Evolutionary conservation across 1,140 invertebrate species (phyloP), one percentile per base, ranked within the genome.

Genomic region (Drosophila kurseongensis): DNA sequence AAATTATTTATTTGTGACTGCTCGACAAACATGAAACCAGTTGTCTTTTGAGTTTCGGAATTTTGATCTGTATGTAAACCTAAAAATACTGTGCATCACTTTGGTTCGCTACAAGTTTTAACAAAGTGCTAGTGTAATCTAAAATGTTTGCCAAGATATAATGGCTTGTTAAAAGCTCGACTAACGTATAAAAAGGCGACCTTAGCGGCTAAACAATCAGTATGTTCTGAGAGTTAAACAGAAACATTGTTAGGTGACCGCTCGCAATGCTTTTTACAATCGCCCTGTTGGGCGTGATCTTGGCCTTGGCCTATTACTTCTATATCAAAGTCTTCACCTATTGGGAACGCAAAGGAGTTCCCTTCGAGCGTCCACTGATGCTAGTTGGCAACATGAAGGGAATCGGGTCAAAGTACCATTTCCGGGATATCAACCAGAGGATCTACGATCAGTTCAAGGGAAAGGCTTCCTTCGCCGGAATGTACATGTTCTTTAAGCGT

Each of bases 331-430:
- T 2, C 7, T 85, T 91, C 67, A 92, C 75, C 0, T 91, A 91
- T 69, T 94, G 93, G 93, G 72, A 84, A 35, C 73, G 60, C 5
- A 85, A 78, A 18, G 90, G 92, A 4, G 86, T 94, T 2, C 91
- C 89, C 0, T 84, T 90, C 16, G 74, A 93, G 0, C 41, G 54
- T 0, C 92, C 92, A 0, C 41, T 66, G 14, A 83, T 91, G 0
- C 7, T 91, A 0, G 4, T 92, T 8, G 92, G 92, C 10, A 93
- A 92, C 42, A 77, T 92, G 51, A 67, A 54, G 35, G 85, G 80
- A 12, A 32, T 88, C 7, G 76, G 80, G 0, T 5, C 16, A 0
- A 67, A 52, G 6, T 45, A 29, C 3, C 84, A 88, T 42, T 83
- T 89, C 23, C 76, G 84, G 0, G 84, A 88, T 4, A 55, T 88